Percentiles rank a stretch among this genome's conserved stretches.
Evolutionary conservation across 2,797 vertebrate genomes (phyloP).

Genomic region (Arctocebus calabarensis): DNA sequence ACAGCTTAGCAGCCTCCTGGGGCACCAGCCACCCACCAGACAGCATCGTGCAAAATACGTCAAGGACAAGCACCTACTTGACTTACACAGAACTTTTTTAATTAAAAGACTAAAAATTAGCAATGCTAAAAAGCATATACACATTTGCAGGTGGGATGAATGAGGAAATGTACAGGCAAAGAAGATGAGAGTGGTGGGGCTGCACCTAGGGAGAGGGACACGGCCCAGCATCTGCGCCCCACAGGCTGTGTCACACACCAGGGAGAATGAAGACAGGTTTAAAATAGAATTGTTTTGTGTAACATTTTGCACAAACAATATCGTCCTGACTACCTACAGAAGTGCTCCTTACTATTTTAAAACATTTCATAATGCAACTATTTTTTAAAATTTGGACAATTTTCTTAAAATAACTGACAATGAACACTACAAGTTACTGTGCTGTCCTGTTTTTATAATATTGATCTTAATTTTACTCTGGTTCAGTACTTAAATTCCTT

Average conservation of each 20-base stretch:
- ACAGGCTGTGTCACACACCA: not conserved
- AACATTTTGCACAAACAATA: constrained; percentile 13
- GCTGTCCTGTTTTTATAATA: constrained; percentile 39
- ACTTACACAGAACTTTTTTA: not conserved
- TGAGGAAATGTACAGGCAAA: not conserved
- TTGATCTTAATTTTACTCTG: constrained; percentile 19
- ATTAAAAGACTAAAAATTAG: constrained; percentile 35
- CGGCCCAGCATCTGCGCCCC: not conserved
- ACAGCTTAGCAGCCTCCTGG: constrained; percentile 34
- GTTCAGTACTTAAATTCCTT: constrained; percentile 21
- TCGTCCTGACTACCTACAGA: not conserved
- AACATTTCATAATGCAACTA: constrained; percentile 27
- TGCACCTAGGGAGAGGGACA: not conserved
- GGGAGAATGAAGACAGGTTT: not conserved
- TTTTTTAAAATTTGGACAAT: constrained; percentile 30
- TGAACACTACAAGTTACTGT: not conserved
- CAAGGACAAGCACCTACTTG: constrained; percentile 48
- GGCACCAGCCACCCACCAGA: constrained; percentile 58
- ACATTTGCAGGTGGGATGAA: not conserved
- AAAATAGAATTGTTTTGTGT: not conserved
- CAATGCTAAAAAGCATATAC: not conserved
- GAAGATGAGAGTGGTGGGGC: not conserved
- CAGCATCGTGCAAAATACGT: constrained; percentile 78
- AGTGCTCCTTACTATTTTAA: constrained; percentile 53
- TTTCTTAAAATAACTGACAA: constrained; percentile 1